Percentiles rank a stretch among this genome's conserved stretches.
These are phyloP conservation scores for Stegana nigrithorax DNA, from an alignment of 2,888 invertebrate genomes.

Conservation along the genomic window DNA sequence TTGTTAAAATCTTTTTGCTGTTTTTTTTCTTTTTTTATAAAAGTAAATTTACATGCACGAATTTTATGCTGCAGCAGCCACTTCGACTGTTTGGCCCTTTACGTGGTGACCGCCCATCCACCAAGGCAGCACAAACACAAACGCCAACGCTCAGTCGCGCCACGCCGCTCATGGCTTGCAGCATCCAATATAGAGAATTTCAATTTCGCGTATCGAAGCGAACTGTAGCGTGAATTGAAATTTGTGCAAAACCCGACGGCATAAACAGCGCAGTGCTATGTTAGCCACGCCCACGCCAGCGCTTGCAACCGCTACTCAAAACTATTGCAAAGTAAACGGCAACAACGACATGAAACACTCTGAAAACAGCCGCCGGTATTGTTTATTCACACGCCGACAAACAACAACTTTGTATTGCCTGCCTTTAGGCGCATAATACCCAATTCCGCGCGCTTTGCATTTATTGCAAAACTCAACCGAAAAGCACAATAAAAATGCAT, in stretches of 20 bases:
- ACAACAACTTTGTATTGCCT: neutral
- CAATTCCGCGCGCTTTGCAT: neutral
- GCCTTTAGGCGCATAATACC: neutral
- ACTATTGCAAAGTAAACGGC: constrained; percentile 2
- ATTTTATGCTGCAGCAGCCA: no score
- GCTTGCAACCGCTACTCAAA: neutral
- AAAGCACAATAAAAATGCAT: constrained; percentile 44
- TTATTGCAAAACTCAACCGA: constrained; percentile 12
- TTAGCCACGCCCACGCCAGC: neutral
- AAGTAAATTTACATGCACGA: no score
- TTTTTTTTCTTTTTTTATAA: neutral
- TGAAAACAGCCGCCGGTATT: neutral
- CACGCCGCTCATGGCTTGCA: constrained; percentile 17
- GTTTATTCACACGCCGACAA: neutral
- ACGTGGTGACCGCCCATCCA: no score
- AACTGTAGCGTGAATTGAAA: constrained; percentile 49
- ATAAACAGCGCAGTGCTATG: neutral
- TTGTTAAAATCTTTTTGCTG: neutral
- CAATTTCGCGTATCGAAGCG: constrained; percentile 49
- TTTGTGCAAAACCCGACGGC: constrained; percentile 31
- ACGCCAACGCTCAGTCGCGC: no score
- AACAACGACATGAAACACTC: neutral
- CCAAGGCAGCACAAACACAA: no score
- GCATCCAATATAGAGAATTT: constrained; percentile 51
- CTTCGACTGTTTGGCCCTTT: no score